Percentiles rank a stretch among this genome's conserved stretches.
These are phyloP conservation scores for Arvicanthis niloticus DNA, from an alignment of 2,113 vertebrate genomes.

Conservation along the genomic window DNA sequence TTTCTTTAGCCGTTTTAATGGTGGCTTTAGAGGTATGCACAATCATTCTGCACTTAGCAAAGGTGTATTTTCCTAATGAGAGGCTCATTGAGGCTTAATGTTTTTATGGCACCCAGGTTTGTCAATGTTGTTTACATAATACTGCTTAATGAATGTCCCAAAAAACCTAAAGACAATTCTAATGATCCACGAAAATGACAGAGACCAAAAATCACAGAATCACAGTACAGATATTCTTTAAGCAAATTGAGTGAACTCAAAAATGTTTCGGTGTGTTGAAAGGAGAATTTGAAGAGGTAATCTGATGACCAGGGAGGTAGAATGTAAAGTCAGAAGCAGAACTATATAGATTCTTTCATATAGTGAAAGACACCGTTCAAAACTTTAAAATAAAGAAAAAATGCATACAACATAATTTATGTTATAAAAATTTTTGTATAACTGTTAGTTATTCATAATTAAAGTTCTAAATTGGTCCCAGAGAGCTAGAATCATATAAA, in stretches of 20 bases:
- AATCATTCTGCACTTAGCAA: neutral
- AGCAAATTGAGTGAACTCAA: neutral
- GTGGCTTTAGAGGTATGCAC: neutral
- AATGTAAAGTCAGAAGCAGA: neutral
- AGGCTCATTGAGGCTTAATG: neutral
- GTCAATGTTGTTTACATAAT: neutral
- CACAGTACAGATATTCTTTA: neutral
- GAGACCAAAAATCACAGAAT: neutral
- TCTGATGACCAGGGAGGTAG: neutral
- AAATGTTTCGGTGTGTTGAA: constrained; percentile 23
- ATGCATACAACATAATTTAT: neutral
- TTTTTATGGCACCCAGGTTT: neutral
- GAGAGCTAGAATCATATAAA: neutral
- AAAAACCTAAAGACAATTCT: neutral
- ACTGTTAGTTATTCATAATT: neutral
- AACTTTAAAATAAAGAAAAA: neutral
- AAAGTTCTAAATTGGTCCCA: neutral
- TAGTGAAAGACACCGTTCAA: neutral
- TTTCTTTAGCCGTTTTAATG: too few relatives aligned
- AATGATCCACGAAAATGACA: neutral
- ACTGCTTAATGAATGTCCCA: neutral
- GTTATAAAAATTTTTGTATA: neutral
- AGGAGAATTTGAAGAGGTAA: neutral
- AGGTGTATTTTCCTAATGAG: neutral
- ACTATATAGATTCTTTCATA: neutral